Percentiles rank a stretch among this genome's conserved stretches.
phyloP scores from a whole-genome alignment of 2,797 vertebrate species.

The Pseudotriccus pelzelni region DNA sequence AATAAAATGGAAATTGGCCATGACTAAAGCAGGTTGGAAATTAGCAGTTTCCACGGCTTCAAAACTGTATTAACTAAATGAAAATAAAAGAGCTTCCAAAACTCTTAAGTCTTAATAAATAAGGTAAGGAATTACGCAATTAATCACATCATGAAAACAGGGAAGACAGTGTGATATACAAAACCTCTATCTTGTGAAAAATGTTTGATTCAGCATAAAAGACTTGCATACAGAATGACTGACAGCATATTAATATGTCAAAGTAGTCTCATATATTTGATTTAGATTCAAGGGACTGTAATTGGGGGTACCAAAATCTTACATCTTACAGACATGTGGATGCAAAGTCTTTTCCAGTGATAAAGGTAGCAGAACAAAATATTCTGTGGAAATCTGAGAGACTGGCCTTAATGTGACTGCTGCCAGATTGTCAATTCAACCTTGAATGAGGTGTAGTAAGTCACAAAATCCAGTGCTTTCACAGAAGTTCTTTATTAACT shows the following conservation, averaged over 20 bases:
- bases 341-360: background rate
- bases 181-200: background rate
- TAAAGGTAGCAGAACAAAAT: background rate
- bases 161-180: background rate
- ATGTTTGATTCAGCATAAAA: background rate
- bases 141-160: background rate
- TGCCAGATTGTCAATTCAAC: background rate
- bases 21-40: background rate
- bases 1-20: background rate
- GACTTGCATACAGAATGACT: background rate
- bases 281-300: background rate
- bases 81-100: background rate
- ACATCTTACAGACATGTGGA: background rate
- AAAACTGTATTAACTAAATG: background rate
- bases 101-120: background rate
- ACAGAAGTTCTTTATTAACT: conserved; percentile 52
- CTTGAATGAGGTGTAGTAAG: background rate
- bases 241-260: background rate
- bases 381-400: background rate
- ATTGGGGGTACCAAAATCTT: background rate
- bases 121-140: background rate
- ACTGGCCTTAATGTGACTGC: background rate
- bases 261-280: background rate
- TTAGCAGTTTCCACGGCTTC: background rate
- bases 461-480: background rate